These are phyloP conservation scores for Euborellia annulipes DNA, from an alignment of 1,140 invertebrate genomes.

Conservation along the genomic window DNA sequence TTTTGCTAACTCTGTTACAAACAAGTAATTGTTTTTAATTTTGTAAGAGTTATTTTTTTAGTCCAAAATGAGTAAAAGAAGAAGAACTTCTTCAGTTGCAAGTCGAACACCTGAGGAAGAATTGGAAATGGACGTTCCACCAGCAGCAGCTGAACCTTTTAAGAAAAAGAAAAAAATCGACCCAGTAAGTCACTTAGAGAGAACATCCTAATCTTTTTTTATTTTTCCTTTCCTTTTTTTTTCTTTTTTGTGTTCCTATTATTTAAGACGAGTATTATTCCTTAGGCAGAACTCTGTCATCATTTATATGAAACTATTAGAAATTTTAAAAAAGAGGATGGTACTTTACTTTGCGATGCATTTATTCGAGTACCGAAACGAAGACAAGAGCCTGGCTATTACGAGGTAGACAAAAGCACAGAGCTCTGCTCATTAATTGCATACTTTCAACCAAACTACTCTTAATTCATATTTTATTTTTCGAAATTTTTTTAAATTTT, in stretches of 20 bases:
- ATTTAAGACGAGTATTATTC: slow-evolving; percentile 13
- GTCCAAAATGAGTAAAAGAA: slow-evolving; percentile 41
- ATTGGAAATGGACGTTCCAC: slow-evolving; percentile 26
- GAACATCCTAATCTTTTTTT: background rate
- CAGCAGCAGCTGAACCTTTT: slow-evolving; percentile 28
- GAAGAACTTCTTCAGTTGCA: slow-evolving; percentile 49
- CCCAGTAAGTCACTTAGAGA: slow-evolving; percentile 26
- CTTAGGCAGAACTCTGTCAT: slow-evolving; percentile 70
- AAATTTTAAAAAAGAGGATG: slow-evolving; percentile 85
- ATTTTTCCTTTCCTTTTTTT: background rate
- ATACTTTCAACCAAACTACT: too few relatives aligned
- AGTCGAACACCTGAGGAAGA: slow-evolving; percentile 46
- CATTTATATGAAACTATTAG: slow-evolving; percentile 83
- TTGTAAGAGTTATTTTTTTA: background rate
- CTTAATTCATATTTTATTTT: too few relatives aligned
- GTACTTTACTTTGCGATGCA: slow-evolving; percentile 75
- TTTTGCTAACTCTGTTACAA: too few relatives aligned
- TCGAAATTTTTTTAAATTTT: slow-evolving; percentile 15
- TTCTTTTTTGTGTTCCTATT: background rate
- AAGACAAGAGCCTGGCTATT: slow-evolving; percentile 75
- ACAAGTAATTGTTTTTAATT: too few relatives aligned
- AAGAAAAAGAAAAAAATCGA: slow-evolving; percentile 35
- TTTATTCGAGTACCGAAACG: slow-evolving; percentile 88
- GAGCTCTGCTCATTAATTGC: background rate
- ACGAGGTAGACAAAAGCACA: slow-evolving; percentile 55